Base-by-base conservation (phyloP, 2,113 vertebrate genomes). In the Pangasianodon gigas region DNA sequence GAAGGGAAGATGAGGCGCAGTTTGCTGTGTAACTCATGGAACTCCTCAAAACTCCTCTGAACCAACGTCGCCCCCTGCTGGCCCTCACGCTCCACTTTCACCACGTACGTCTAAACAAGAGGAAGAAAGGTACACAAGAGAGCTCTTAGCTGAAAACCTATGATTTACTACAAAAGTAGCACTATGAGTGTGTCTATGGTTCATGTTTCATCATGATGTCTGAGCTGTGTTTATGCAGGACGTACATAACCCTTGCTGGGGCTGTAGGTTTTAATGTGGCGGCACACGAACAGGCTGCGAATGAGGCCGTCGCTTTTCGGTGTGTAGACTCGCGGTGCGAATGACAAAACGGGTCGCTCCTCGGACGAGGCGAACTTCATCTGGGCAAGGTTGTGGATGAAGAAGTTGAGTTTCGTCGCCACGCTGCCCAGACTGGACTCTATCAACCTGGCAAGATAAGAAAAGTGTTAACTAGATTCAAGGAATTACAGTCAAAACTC, bases 401-500 rank as follows among this genome's bases (percentile, higher is more conserved):
- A 99, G 95, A 99, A 99, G 95, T 99, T 99, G 77, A 99, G 97
- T 93, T 99, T 99, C 88, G 98, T 99, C 93, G 98, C 98, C n/a
- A 99, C 98, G 1, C 98, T 99, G 93, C 98, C 98, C 87, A 99
- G 95, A 95, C 98, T 99, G 89, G 98, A 99, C 94, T 99, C 98
- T 0, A 99, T 99, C 92, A 99, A 95, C 94, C 98, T 99, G 94
- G 58, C 19, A 29, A 84, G 7, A 54, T 9, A 16, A 62, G 29
- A 84, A 52, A 29, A 71, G 46, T 11, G 8, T 48, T 19, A 19
- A 80, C 13, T 29, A n/a, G 26, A 80, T 16, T 80, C 46, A 80
- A 51, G 26, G 48, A 51, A 51, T 51, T 29, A n/a, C 11, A 29
- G 16, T 51, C 46, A 29, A 46, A 29, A 48, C 44, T 24, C 37